These are phyloP conservation scores for Neotoxoptera formosana DNA, from an alignment of 1,140 invertebrate genomes.

Conservation along the genomic window DNA sequence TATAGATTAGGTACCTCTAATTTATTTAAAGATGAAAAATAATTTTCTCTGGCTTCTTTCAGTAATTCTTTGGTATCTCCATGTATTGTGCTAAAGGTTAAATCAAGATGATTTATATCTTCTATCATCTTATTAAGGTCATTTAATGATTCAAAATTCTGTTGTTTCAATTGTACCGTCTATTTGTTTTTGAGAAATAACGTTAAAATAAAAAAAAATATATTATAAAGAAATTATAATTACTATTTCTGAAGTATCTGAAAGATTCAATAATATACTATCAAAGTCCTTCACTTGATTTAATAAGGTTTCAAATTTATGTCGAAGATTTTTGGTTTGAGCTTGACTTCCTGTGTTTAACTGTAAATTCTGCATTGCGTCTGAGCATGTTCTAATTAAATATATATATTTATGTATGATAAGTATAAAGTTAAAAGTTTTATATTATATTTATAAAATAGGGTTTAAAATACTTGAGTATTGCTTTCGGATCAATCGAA, in stretches of 20 bases:
- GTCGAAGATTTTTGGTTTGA: not conserved
- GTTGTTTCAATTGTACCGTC: slow-evolving; percentile 45
- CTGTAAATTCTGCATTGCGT: slow-evolving; percentile 42
- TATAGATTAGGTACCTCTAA: not conserved
- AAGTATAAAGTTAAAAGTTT: not conserved
- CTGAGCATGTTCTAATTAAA: slow-evolving; percentile 62
- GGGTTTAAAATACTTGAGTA: slow-evolving; percentile 64
- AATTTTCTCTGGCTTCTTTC: slow-evolving; percentile 30
- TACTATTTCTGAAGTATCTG: slow-evolving; percentile 49
- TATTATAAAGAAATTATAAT: not conserved
- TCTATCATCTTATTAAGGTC: slow-evolving; percentile 58
- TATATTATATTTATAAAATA: not conserved
- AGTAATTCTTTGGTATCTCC: not conserved
- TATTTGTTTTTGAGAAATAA: not conserved
- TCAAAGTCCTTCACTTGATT: slow-evolving; percentile 55
- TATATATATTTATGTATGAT: not conserved
- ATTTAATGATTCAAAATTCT: slow-evolving; percentile 55
- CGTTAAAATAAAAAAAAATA: not conserved
- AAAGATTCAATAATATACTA: slow-evolving; percentile 32
- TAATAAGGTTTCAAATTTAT: slow-evolving; percentile 50
- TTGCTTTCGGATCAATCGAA: slow-evolving; percentile 62
- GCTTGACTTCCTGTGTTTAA: slow-evolving; percentile 21
- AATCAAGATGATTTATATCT: slow-evolving; percentile 58
- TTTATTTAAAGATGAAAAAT: slow-evolving; percentile 25
- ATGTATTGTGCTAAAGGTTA: not conserved